Evolutionary conservation across 2,888 invertebrate genomes (phyloP), one percentile per base, ranked within the genome.

Genomic region (Platycnemis pennipes): DNA sequence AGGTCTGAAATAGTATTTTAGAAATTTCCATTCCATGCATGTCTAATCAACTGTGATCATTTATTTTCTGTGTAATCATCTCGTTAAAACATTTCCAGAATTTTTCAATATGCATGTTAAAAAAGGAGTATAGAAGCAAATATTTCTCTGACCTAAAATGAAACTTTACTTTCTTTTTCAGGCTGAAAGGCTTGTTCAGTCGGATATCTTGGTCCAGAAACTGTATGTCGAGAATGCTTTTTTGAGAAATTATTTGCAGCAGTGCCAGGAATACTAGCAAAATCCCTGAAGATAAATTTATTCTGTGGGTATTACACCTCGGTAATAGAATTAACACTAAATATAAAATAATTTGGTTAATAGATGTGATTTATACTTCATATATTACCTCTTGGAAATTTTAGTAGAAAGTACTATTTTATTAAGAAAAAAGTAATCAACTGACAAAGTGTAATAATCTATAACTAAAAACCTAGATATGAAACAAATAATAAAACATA

Each of bases 201-300:
- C 98, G 31, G 98, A 98, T 96, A 96, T 98, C 95, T 97, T 98
- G 88, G 98, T 98, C 44, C 98, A 98, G 96, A 98, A 98, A 96
- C 97, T 99, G 95, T 99, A 98, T 96, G 97, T 98, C 94, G 98
- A 99, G 96, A 99, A 99, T 97, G 98, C 98, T 94, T 98, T 98
- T 96, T 97, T 99, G 94, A 91, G 91, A 63, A 91, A 91, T 69
- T 91, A 91, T 45, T 63, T 91, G 44, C 91, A 91, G 26, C 91
- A 91, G 44, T 91, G 91, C 44, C 91, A 91, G 44, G 63, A 91
- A 63, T 91, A 91, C 26, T 91, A 69, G n/a, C 42, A 45, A 19
- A 77, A 22, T 63, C 44, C 42, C 63, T 46, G 45, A 87, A 44
- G 16, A 53, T 37, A 42, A 26, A 26, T n/a, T 91, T 45, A 42